A percentile compares a stretch with the other conserved stretches of the same genome.
These are phyloP conservation scores for Talpa occidentalis DNA, from an alignment of 2,113 vertebrate genomes.

Conservation along the genomic window DNA sequence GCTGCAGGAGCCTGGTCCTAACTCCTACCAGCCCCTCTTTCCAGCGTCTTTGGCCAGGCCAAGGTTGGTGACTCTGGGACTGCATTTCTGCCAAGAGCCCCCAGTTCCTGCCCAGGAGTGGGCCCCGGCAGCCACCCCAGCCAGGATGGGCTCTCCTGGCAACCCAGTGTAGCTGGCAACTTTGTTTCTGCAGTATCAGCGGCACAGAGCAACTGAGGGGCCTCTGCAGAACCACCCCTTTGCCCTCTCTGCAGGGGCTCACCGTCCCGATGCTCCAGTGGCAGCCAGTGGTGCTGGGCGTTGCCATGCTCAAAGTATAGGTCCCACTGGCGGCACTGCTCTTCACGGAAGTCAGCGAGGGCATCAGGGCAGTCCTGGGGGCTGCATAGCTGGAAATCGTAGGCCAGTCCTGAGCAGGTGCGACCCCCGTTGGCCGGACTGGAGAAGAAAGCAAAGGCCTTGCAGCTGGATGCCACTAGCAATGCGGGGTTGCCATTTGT, in stretches of 20 bases:
- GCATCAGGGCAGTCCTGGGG: slow-evolving; percentile 92
- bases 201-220: not conserved
- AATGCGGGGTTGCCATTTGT: not conserved
- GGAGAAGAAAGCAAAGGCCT: not conserved
- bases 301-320: slow-evolving; percentile 92
- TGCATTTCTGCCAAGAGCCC: not conserved
- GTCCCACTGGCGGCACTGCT: slow-evolving; percentile 94
- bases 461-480: not conserved
- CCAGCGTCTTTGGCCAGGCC: no score
- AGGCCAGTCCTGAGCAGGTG: slow-evolving; percentile 90
- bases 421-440: slow-evolving; percentile 96
- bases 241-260: slow-evolving; percentile 58
- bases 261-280: slow-evolving; percentile 96
- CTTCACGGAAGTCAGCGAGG: slow-evolving; percentile 93
- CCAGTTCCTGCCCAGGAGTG: not conserved
- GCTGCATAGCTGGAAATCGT: slow-evolving; percentile 97
- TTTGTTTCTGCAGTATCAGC: not conserved
- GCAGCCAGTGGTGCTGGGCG: slow-evolving; percentile 95
- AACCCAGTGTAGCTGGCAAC: not conserved
- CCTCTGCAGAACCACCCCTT: no score
- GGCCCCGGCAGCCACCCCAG: not conserved
- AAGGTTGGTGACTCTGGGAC: not conserved
- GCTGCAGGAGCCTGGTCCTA: not conserved
- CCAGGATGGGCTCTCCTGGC: not conserved
- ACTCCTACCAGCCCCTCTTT: no score